Conservation (phyloP, 2,888 invertebrate genomes). For the Synanthedon vespiformis region DNA sequence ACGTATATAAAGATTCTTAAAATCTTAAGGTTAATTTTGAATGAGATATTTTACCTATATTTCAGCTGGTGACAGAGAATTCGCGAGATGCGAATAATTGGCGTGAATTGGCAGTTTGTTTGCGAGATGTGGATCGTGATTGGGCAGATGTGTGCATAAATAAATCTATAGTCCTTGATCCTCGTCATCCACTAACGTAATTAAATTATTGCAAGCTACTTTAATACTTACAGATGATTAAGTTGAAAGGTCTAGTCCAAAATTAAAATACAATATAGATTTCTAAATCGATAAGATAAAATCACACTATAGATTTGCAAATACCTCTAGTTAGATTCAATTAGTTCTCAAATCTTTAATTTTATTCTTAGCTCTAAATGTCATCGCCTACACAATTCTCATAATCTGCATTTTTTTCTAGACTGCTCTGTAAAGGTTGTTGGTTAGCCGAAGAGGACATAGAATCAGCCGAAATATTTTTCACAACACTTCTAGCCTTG, state of each 20-base stretch:
- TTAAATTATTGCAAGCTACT: constrained; percentile 2
- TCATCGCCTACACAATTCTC: too few relatives aligned
- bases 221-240: neutral
- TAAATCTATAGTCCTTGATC: constrained; percentile 34
- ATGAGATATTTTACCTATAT: too few relatives aligned
- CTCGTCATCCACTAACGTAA: constrained; percentile 48
- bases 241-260: neutral
- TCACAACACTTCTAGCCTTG: constrained; percentile 31
- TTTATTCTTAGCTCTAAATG: too few relatives aligned
- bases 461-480: constrained; percentile 42
- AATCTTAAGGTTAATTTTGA: too few relatives aligned
- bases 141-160: constrained; percentile 46
- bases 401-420: constrained; percentile 12
- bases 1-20: too few relatives aligned
- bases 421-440: constrained; percentile 43
- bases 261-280: neutral
- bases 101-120: constrained; percentile 49
- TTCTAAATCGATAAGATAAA: too few relatives aligned
- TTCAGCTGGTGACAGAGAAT: constrained; percentile 25
- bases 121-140: constrained; percentile 38
- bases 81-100: constrained; percentile 32
- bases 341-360: too few relatives aligned
- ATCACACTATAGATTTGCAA: too few relatives aligned
- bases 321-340: too few relatives aligned
- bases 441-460: constrained; percentile 38